Conservation (phyloP, 2,888 invertebrate species). For the Drosophila affinis region DNA sequence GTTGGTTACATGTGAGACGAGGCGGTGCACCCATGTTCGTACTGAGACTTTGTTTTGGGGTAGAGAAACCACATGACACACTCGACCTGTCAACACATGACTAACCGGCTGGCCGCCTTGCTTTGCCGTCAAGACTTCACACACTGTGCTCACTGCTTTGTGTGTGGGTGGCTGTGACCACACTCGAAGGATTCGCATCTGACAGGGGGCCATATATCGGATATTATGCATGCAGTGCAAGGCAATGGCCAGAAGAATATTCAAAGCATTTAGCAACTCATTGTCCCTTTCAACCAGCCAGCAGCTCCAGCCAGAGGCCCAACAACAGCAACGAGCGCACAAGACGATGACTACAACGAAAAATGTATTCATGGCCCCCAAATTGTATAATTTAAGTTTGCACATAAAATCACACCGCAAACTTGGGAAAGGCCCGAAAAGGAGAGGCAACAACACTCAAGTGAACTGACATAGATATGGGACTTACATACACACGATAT, state of each 20-base stretch:
- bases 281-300: slow-evolving; percentile 66
- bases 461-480: slow-evolving; percentile 50
- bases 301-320: slow-evolving; percentile 6
- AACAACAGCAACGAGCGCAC: slow-evolving; percentile 25
- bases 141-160: not conserved
- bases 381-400: slow-evolving; percentile 79
- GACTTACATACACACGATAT: not conserved
- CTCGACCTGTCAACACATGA: slow-evolving; percentile 63
- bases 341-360: slow-evolving; percentile 40
- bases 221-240: slow-evolving; percentile 73
- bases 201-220: slow-evolving; percentile 46
- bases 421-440: slow-evolving; percentile 54
- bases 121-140: slow-evolving; percentile 12
- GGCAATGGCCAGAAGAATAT: slow-evolving; percentile 75
- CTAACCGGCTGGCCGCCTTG: not conserved
- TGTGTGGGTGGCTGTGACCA: slow-evolving; percentile 19
- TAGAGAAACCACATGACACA: slow-evolving; percentile 59
- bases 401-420: slow-evolving; percentile 79
- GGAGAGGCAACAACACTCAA: slow-evolving; percentile 40
- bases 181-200: slow-evolving; percentile 37
- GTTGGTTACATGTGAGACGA: not conserved
- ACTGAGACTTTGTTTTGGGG: slow-evolving; percentile 12
- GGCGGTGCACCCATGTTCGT: slow-evolving; percentile 21
- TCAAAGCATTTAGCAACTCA: slow-evolving; percentile 80
- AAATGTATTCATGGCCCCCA: slow-evolving; percentile 74